A percentile compares a stretch with the other conserved stretches of the same genome.
Conservation (phyloP, 2,888 invertebrate species). For the Sminthurides aquaticus region DNA sequence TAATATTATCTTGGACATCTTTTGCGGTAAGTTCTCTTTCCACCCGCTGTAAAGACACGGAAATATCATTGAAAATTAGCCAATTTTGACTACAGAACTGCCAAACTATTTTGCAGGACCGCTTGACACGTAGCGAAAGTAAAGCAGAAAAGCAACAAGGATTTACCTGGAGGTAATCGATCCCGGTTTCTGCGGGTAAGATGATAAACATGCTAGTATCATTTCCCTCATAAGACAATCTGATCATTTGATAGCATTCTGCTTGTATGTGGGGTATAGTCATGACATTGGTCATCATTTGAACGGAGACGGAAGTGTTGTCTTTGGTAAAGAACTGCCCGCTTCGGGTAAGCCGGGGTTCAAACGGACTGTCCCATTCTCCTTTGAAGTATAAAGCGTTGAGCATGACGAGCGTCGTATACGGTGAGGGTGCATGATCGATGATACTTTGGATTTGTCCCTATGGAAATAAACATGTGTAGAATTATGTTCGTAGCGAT, state of each 20-base stretch:
- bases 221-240: constrained; percentile 64
- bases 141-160: too few relatives aligned
- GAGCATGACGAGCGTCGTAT: constrained; percentile 57
- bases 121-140: too few relatives aligned
- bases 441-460: constrained; percentile 58
- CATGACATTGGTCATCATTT: constrained; percentile 62
- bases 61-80: background rate
- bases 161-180: constrained; percentile 43
- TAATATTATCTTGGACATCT: constrained; percentile 6
- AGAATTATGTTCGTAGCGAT: too few relatives aligned
- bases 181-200: constrained; percentile 54
- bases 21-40: constrained; percentile 50
- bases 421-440: constrained; percentile 50
- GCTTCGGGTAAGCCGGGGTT: constrained; percentile 54
- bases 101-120: too few relatives aligned
- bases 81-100: background rate
- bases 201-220: constrained; percentile 58
- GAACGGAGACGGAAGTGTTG: constrained; percentile 48
- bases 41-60: constrained; percentile 48
- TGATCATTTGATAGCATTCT: constrained; percentile 56
- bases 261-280: constrained; percentile 56
- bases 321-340: constrained; percentile 50
- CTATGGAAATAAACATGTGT: constrained; percentile 32
- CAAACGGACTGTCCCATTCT: constrained; percentile 61
- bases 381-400: constrained; percentile 66